A percentile compares a stretch with the other conserved stretches of the same genome.
phyloP scores from a whole-genome alignment of 1,140 invertebrate species.

The Drosophila nikananu region DNA sequence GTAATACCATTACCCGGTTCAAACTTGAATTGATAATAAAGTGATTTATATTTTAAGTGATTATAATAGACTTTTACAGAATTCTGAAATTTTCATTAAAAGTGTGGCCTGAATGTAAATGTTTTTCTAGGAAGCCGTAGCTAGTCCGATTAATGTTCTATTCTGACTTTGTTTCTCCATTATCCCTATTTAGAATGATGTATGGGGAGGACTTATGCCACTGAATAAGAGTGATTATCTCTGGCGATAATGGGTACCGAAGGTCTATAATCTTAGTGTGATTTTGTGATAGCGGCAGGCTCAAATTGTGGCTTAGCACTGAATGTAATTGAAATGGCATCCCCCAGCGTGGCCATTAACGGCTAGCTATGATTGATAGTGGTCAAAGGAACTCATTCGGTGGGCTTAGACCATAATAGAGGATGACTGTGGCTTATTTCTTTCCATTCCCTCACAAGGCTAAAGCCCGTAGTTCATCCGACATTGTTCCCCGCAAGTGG shows the following conservation, averaged over 20 bases:
- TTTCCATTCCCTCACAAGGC: background rate
- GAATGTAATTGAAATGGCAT: conserved; percentile 42
- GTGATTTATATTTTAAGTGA: too few relatives aligned
- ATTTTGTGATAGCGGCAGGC: conserved; percentile 3
- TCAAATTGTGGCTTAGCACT: conserved; percentile 18
- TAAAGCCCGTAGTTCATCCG: conserved; percentile 30
- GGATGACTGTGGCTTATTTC: conserved; percentile 23
- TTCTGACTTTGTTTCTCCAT: conserved; percentile 11
- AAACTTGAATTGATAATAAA: background rate
- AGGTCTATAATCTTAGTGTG: conserved; percentile 2
- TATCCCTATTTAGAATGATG: conserved; percentile 24
- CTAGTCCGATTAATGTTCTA: background rate
- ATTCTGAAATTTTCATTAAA: background rate
- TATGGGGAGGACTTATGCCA: conserved; percentile 13
- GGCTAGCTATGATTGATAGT: conserved; percentile 47
- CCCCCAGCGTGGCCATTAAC: conserved; percentile 24
- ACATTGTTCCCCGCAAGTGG: conserved; percentile 8
- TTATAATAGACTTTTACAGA: too few relatives aligned
- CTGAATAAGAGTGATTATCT: conserved; percentile 7
- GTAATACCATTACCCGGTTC: too few relatives aligned
- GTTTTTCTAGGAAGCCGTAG: background rate
- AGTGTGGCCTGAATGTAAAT: background rate
- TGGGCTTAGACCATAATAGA: conserved; percentile 34
- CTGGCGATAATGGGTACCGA: conserved; percentile 16
- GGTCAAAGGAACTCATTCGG: conserved; percentile 18